A percentile compares a stretch with the other conserved stretches of the same genome.
Evolutionary conservation across 2,797 vertebrate genomes (phyloP).

Genomic region (Rhabdophis nuchalis): DNA sequence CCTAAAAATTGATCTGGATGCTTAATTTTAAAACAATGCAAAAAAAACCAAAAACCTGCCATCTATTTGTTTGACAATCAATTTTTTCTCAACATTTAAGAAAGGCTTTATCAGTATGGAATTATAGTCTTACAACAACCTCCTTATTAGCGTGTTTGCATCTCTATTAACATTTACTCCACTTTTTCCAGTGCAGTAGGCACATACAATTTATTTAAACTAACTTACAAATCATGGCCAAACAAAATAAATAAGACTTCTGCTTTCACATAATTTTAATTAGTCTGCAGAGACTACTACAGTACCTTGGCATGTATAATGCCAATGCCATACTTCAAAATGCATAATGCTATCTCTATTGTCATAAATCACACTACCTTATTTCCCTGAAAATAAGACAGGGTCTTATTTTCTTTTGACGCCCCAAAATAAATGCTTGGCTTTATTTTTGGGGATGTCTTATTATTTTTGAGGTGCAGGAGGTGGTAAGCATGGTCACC

Average conservation of each 20-base stretch:
- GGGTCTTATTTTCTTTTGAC: too few species aligned
- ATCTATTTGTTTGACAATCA: conserved; percentile 34
- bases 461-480: too few species aligned
- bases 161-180: conserved; percentile 47
- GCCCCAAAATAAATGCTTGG: too few species aligned
- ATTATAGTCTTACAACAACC: conserved; percentile 46
- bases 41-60: conserved; percentile 34
- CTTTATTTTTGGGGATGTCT: too few species aligned
- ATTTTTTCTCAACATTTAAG: conserved; percentile 42
- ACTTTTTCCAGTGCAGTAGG: conserved; percentile 38
- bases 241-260: conserved; percentile 57
- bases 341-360: conserved; percentile 36
- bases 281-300: conserved; percentile 43
- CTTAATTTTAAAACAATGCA: conserved; percentile 53
- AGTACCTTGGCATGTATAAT: conserved; percentile 44
- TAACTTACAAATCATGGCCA: conserved; percentile 52
- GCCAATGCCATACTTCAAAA: conserved; percentile 30
- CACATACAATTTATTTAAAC: conserved; percentile 57
- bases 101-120: conserved; percentile 50
- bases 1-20: conserved; percentile 50
- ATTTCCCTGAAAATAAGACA: too few species aligned
- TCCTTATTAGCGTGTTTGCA: conserved; percentile 57
- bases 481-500: too few species aligned
- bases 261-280: conserved; percentile 62
- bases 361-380: conserved; percentile 34